These are phyloP conservation scores for Pygocentrus nattereri DNA, from an alignment of 2,797 vertebrate species.

Conservation along the genomic window DNA sequence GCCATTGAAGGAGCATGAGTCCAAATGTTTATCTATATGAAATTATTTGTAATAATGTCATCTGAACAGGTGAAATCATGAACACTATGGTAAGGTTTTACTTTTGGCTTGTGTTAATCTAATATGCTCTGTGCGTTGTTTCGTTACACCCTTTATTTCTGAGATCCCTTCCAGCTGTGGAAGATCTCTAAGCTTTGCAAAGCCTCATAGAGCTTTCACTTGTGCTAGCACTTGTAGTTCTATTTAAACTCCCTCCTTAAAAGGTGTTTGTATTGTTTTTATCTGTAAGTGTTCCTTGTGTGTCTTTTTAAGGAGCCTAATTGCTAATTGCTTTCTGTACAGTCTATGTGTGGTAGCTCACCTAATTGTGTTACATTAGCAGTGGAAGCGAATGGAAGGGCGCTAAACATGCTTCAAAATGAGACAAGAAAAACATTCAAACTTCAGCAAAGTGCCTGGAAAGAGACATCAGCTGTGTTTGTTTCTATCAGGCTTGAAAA, in stretches of 20 bases:
- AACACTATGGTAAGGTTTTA: background rate
- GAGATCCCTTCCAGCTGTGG: background rate
- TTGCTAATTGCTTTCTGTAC: slow-evolving; percentile 28
- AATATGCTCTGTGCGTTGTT: background rate
- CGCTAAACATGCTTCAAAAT: slow-evolving; percentile 58
- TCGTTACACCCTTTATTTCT: background rate
- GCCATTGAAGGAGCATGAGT: too few species aligned
- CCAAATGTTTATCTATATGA: too few species aligned
- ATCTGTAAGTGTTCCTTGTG: slow-evolving; percentile 12
- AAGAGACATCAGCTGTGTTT: slow-evolving; percentile 47
- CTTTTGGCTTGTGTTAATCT: background rate
- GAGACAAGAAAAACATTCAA: slow-evolving; percentile 21
- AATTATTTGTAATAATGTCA: too few species aligned
- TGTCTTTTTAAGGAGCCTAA: slow-evolving; percentile 12
- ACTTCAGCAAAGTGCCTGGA: slow-evolving; percentile 23
- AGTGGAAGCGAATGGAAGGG: slow-evolving; percentile 59
- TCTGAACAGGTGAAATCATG: too few species aligned
- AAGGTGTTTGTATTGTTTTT: slow-evolving; percentile 15
- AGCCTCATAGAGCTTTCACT: background rate
- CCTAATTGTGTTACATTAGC: slow-evolving; percentile 57
- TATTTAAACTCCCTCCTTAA: slow-evolving; percentile 17
- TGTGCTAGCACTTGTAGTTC: background rate
- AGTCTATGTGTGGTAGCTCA: slow-evolving; percentile 37
- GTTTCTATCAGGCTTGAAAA: slow-evolving; percentile 17
- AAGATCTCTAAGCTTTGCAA: background rate